phyloP scores from a whole-genome alignment of 2,888 invertebrate species.

The Melinaea marsaeus region DNA sequence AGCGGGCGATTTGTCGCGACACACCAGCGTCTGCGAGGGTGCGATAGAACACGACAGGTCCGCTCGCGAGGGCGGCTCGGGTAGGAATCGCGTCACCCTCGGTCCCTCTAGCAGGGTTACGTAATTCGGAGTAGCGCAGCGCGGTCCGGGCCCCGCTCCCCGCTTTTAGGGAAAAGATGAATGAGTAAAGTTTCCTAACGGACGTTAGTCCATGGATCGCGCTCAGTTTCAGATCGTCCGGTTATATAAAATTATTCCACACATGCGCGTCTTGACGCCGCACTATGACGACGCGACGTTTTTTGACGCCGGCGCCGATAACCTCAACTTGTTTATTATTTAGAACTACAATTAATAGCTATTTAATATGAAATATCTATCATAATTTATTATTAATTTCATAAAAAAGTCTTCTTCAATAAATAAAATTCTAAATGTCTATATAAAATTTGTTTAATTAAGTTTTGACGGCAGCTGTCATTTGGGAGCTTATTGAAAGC shows the following conservation, averaged over 20 bases:
- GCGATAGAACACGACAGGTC: conserved; percentile 42
- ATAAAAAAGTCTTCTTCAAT: no score
- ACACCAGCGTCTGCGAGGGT: conserved; percentile 34
- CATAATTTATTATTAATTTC: no score
- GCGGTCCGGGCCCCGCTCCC: conserved; percentile 64
- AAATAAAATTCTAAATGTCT: no score
- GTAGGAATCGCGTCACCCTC: conserved; percentile 51
- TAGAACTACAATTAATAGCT: not conserved
- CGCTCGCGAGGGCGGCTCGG: conserved; percentile 54
- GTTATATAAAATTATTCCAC: conserved; percentile 62
- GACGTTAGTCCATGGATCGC: conserved; percentile 69
- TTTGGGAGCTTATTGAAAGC: no score
- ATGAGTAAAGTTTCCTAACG: conserved; percentile 74
- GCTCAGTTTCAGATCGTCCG: conserved; percentile 54
- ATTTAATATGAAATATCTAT: not conserved
- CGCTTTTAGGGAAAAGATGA: conserved; percentile 74
- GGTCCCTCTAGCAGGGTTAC: conserved; percentile 48
- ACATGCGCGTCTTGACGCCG: conserved; percentile 44
- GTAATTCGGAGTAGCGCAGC: conserved; percentile 64
- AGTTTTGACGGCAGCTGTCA: no score
- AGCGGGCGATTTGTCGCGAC: conserved; percentile 30
- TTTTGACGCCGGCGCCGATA: conserved; percentile 2
- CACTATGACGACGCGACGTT: conserved; percentile 13
- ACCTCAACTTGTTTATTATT: conserved; percentile 3
- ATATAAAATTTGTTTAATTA: no score